Conservation (phyloP, 2,888 invertebrate species). For the Tetanocera ferruginea region DNA sequence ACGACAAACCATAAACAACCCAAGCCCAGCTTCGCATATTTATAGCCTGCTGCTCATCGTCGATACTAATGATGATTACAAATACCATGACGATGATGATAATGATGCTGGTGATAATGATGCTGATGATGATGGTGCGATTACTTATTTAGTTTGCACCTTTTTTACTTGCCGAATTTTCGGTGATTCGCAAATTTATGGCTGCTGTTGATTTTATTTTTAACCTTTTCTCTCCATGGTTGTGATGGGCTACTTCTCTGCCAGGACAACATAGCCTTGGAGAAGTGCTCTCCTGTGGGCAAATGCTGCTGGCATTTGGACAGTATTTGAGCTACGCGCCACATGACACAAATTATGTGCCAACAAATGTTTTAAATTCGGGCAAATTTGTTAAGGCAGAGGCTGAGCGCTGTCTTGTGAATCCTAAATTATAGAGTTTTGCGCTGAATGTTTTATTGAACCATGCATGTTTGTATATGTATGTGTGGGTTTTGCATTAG, state of each 20-base stretch:
- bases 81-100: not conserved
- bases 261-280: not conserved
- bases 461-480: too few relatives aligned
- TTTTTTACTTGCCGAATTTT: not conserved
- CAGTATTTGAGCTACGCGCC: not conserved
- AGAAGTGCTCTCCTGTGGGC: not conserved
- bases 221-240: not conserved
- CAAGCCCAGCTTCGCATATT: not conserved
- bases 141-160: not conserved
- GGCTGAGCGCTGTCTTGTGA: too few relatives aligned
- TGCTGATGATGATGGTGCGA: not conserved
- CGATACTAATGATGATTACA: not conserved
- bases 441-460: too few relatives aligned
- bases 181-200: constrained; percentile 10
- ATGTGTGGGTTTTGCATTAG: too few relatives aligned
- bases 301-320: not conserved
- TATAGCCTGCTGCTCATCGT: not conserved
- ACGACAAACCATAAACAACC: constrained; percentile 32
- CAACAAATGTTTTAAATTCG: constrained; percentile 1
- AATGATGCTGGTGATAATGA: not conserved
- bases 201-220: constrained; percentile 6
- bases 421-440: too few relatives aligned
- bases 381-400: not conserved
- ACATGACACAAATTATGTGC: not conserved
- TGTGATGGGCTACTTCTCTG: not conserved